Percentiles rank a stretch among this genome's conserved stretches.
These are phyloP conservation scores for Ormia ochracea DNA, from an alignment of 2,888 invertebrate genomes.

Conservation along the genomic window DNA sequence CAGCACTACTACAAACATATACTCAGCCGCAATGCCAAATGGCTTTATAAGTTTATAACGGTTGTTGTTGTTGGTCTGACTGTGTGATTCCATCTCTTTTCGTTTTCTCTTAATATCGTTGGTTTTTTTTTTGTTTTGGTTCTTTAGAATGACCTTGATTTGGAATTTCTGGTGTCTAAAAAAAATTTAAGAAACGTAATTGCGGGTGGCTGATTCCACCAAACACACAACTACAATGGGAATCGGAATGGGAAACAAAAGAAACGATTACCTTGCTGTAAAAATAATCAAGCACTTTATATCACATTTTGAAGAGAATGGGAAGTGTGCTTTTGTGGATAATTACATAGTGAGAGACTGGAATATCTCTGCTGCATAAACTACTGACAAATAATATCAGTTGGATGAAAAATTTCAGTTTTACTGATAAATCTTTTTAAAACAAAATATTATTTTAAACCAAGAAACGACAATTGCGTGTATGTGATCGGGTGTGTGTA, in stretches of 20 bases:
- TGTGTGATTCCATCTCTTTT: background rate
- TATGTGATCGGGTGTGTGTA: no score
- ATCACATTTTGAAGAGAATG: background rate
- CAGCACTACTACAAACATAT: background rate
- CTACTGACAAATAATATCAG: background rate
- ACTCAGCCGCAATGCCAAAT: conserved; percentile 36
- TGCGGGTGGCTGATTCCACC: conserved; percentile 16
- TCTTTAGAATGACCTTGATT: conserved; percentile 39
- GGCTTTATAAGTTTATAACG: conserved; percentile 35
- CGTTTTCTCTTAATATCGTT: conserved; percentile 13
- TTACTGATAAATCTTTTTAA: background rate
- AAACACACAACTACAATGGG: background rate
- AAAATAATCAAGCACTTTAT: conserved; percentile 33
- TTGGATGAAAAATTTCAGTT: background rate
- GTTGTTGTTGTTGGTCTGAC: background rate
- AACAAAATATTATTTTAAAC: no score
- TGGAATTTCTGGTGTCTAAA: conserved; percentile 49
- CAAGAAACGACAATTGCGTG: no score
- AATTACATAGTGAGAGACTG: background rate
- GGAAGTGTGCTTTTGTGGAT: background rate
- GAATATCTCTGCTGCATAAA: no score
- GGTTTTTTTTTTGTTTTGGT: conserved; percentile 15
- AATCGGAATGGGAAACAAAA: background rate
- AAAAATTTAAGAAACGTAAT: background rate
- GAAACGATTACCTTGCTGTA: conserved; percentile 43